Conservation (phyloP, 2,113 vertebrate genomes). For the Pantherophis guttatus region DNA sequence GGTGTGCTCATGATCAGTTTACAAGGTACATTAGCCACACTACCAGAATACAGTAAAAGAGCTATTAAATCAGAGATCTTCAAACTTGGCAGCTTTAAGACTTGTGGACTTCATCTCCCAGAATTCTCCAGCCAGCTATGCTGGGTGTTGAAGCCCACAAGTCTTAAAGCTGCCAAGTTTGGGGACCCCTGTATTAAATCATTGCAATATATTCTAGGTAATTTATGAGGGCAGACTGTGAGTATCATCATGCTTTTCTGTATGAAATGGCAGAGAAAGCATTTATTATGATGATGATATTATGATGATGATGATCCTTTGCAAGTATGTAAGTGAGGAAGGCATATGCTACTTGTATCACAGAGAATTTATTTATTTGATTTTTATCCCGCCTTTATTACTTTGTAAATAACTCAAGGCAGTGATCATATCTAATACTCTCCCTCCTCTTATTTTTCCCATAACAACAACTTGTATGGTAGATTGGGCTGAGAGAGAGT, state of each 20-base stretch:
- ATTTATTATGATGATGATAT: background rate
- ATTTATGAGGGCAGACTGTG: background rate
- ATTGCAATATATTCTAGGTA: background rate
- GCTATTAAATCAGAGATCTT: background rate
- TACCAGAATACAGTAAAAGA: background rate
- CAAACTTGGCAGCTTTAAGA: no score
- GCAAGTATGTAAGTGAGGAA: background rate
- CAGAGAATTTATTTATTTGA: background rate
- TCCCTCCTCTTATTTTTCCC: background rate
- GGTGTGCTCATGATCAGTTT: background rate
- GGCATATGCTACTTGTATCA: background rate
- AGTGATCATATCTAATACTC: background rate
- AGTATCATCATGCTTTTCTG: background rate
- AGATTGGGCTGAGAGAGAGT: background rate
- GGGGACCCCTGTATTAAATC: background rate
- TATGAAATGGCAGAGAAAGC: background rate
- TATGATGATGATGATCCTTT: background rate
- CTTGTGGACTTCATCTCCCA: no score
- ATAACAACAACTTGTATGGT: background rate
- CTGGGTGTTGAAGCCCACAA: no score
- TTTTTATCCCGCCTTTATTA: background rate
- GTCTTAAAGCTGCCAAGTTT: no score
- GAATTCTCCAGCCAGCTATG: no score
- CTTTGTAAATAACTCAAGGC: background rate
- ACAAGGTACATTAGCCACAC: background rate